Conservation (phyloP, 30 jellyfish, hydroid and myxozoan species). For the Turritopsis rubra region DNA sequence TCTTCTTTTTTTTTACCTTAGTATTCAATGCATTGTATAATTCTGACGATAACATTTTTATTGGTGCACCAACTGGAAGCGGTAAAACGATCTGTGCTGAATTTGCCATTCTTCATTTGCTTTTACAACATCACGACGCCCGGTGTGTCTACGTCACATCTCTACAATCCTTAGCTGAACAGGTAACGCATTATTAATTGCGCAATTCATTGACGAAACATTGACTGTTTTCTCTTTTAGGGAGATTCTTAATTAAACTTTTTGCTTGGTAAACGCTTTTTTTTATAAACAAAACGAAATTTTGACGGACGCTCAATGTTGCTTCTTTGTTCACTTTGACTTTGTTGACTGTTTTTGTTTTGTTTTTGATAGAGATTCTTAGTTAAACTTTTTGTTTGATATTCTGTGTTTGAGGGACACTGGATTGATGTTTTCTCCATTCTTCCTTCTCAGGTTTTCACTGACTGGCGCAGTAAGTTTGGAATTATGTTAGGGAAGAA, state of each 20-base stretch:
- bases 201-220: background rate
- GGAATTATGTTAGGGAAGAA: constrained; percentile 82
- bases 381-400: too few species aligned
- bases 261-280: too few species aligned
- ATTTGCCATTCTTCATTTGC: constrained; percentile 78
- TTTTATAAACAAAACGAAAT: too few species aligned
- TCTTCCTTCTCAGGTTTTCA: constrained; percentile 46
- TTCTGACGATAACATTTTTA: constrained; percentile 88
- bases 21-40: constrained; percentile 95
- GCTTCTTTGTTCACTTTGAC: too few species aligned
- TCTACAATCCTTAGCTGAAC: constrained; percentile 88
- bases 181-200: constrained; percentile 28
- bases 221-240: background rate
- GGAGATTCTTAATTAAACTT: too few species aligned
- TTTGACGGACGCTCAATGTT: too few species aligned
- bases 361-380: too few species aligned
- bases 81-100: constrained; percentile 96
- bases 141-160: constrained; percentile 87
- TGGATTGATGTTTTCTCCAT: too few species aligned
- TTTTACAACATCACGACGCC: constrained; percentile 73
- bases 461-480: constrained; percentile 83
- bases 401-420: too few species aligned
- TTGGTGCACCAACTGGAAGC: constrained; percentile 99
- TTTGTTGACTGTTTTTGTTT: too few species aligned
- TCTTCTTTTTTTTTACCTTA: constrained; percentile 14